Base-by-base conservation (phyloP, 2,113 vertebrate species). In the Boleophthalmus pectinirostris region DNA sequence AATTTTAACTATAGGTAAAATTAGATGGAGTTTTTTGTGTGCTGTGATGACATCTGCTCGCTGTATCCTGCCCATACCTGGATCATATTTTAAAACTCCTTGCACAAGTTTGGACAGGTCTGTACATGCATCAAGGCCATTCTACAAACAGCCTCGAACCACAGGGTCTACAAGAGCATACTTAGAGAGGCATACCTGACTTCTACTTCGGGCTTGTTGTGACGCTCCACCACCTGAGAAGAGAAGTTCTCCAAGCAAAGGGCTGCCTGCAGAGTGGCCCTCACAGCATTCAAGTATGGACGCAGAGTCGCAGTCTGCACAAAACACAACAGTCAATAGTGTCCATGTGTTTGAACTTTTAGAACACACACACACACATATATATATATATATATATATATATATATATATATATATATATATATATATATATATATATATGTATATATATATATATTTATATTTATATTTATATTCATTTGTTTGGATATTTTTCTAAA, bases 241-340 rank as follows among this genome's bases (percentile, higher is more conserved):
- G 98, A 99, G 92, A 99, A 99, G 88, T 99, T 99, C 92, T 99
- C 98, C 93, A 99, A 91, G 88, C 98, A 99, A 77, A 99, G 93
- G 60, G 98, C 97, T 2, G 97, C 97, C 93, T 99, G 97, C 89
- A 99, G 85, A 4, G 97, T 99, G 86, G 98, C 96, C 76, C 95
- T 96, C 88, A 98, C 98, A 69, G 98, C 97, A 81, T 96, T 98
- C 90, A 99, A 90, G 92, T 99, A 99, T 68, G 98, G 98, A 79
- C 98, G 97, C 77, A 99, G 94, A 86, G 98, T 99, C 78, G 98
- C 97, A 80, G 97, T 97, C 97, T 98, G 85, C 9, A 69, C 45
- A 82, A 35, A 68, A 13, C 43, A 4, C 0, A 18, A 16, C 45
- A 8, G 35, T 65, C 11, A 75, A 3, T 0, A 43, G 20, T 1